Base-by-base conservation (phyloP, 1,140 invertebrate species). In the Metaphire vulgaris region DNA sequence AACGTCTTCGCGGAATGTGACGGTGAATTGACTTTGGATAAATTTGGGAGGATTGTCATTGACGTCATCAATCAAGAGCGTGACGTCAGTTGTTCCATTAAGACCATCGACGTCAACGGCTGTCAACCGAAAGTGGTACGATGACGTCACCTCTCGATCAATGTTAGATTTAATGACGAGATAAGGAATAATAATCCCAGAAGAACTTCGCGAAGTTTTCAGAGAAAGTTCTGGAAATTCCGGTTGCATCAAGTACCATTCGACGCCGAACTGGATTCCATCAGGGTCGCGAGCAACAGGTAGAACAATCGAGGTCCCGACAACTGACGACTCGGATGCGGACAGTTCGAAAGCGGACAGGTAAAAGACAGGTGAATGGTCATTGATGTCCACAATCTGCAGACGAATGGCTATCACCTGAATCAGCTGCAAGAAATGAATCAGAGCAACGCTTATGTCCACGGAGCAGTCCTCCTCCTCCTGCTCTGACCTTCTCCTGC, bases 1-100 rank as follows among this genome's bases (percentile, higher is more conserved):
- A 1, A 83, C 80, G 82, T 86, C 86, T 83, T 95, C 93, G 6
- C 90, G 89, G 74, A 95, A 90, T 81, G 90, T 90, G 0, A 92
- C 41, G 6, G 21, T 6, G 21, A 12, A 56, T 56, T 56, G 41
- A 6, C 6, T 12, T 56, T 56, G 41, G 41, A 6, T 56, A 26
- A 73, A 73, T n/a, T 28, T 6, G 28, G 72, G 72, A 73, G 41
- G n/a, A 29, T 73, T 73, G 34, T 73, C 72, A 16, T 73, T 73
- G 72, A 73, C n/a, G 72, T 73, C 72, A 21, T 73, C 34, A 1
- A 73, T 15, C 1, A 41, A 21, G 72, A 73, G 6, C 67, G 14
- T 6, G 41, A 56, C 41, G 6, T 56, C 21, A 6, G 41, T 56
- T 21, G 41, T 12, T 56, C 41, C 41, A 56, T 6, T 56, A 6